Percentiles rank a stretch among this genome's conserved stretches.
Evolutionary conservation across 2,113 vertebrate genomes (phyloP).

Genomic region (Patagioenas fasciata): DNA sequence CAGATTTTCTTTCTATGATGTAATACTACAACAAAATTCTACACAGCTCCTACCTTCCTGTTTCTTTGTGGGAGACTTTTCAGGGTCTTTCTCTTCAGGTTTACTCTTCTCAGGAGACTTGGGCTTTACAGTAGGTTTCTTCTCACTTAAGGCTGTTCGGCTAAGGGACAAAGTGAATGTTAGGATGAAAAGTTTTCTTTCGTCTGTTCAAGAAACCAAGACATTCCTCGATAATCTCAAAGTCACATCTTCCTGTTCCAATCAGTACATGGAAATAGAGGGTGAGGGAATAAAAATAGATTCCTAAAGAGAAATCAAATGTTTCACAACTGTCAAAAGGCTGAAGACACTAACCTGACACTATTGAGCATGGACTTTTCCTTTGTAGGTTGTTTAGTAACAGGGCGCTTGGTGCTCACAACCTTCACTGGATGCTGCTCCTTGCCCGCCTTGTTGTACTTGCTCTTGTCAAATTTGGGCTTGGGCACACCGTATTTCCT

Average conservation of each 20-base stretch:
- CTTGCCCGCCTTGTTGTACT: slow-evolving; percentile 92
- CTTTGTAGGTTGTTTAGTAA: slow-evolving; percentile 90
- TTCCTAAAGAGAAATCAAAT: not conserved
- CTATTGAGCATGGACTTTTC: slow-evolving; percentile 93
- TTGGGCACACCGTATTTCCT: slow-evolving; percentile 91
- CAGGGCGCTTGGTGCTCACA: slow-evolving; percentile 93
- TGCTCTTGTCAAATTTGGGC: slow-evolving; percentile 93
- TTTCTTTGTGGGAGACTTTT: slow-evolving; percentile 96
- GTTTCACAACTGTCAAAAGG: not conserved
- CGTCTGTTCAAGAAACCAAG: not conserved
- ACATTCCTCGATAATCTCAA: not conserved
- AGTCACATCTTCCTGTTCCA: rapidly evolving
- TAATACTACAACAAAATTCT: not conserved
- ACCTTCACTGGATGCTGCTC: slow-evolving; percentile 96
- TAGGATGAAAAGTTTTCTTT: not conserved
- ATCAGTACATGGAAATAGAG: rapidly evolving
- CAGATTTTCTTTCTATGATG: rapidly evolving
- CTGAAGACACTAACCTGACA: slow-evolving; percentile 80
- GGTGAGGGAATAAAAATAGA: not conserved
- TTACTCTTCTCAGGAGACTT: slow-evolving; percentile 95
- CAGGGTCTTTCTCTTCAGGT: slow-evolving; percentile 94
- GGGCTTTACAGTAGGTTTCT: slow-evolving; percentile 92
- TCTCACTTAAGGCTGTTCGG: slow-evolving; percentile 95
- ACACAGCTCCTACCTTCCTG: slow-evolving; percentile 81
- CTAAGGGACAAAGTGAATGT: not conserved